Evolutionary conservation across 2,797 vertebrate genomes (phyloP).

Genomic region (Halcyon badia): DNA sequence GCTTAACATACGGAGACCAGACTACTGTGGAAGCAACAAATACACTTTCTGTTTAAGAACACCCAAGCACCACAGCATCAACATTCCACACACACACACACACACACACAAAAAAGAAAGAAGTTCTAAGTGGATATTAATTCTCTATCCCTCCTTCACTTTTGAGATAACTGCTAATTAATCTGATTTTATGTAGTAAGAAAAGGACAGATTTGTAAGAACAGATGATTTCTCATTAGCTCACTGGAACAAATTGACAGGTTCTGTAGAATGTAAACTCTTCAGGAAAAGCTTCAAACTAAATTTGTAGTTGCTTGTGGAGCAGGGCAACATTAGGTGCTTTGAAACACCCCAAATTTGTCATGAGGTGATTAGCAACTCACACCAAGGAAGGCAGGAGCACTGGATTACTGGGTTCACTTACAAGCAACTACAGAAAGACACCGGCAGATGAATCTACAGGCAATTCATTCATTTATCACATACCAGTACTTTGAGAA

Average conservation of each 20-base stretch:
- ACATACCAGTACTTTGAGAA: not conserved
- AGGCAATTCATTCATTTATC: not conserved
- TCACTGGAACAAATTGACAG: not conserved
- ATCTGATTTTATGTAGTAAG: not conserved
- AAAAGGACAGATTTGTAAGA: not conserved
- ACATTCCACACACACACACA: not conserved
- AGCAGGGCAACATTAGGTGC: not conserved
- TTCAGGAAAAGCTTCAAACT: not conserved
- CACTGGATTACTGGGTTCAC: not conserved
- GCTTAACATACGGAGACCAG: slow-evolving; percentile 58
- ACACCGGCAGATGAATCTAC: not conserved
- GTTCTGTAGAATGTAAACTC: not conserved
- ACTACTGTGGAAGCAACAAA: not conserved
- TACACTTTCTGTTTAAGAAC: not conserved
- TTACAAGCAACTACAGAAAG: not conserved
- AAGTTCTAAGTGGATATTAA: not conserved
- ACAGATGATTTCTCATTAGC: not conserved
- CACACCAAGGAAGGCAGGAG: not conserved
- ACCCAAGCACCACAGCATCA: not conserved
- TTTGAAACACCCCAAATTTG: not conserved
- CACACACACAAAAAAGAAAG: not conserved
- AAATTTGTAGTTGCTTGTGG: not conserved
- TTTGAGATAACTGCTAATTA: not conserved
- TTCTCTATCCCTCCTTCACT: not conserved
- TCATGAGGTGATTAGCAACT: not conserved